Base-by-base conservation (phyloP, 2,888 invertebrate species). In the Muscina levida region DNA sequence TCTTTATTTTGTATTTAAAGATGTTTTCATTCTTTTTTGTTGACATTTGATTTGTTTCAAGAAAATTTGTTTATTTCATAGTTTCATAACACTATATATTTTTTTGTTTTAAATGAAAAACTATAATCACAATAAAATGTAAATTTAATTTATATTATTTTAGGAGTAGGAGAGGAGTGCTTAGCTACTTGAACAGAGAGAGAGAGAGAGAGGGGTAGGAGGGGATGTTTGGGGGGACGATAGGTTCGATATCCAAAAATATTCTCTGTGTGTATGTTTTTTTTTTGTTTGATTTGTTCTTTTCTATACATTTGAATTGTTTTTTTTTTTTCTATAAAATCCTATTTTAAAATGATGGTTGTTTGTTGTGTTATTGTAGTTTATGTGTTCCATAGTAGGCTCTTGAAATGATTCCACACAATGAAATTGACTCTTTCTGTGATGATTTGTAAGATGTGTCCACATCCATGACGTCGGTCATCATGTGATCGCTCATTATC, bases 231-330 rank as follows among this genome's bases (percentile, higher is more conserved):
- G 17, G 37, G 57, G 39, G 37, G 17, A 31, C 48, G 17, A 15
- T n/a, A 6, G 31, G 39, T 37, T 72, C 65, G 42, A 72, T 65
- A 72, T 72, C 53, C 59, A 72, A 72, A 72, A 72, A 72, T 31
- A 56, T 72, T 72, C 31, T 59, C 48, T 53, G 44, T n/a, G 44
- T 44, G 22, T 48, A 48, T 46, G 17, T 17, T n/a, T n/a, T n/a
- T n/a, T n/a, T n/a, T n/a, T 15, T 42, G 46, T 4, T 17, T 15
- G 46, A 46, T 17, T 46, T n/a, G 46, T 46, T 19, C 1, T 3
- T 59, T 17, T 37, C 31, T 31, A 15, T 67, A 48, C 4, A 31
- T 68, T 53, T 53, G 8, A 19, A 42, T 42, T n/a, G 24, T 15
- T 48, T 66, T 24, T 42, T 11, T 51, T 48, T 26, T 48, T 51